Evolutionary conservation across 2,888 invertebrate species (phyloP).

Genomic region (Lymantria dispar): DNA sequence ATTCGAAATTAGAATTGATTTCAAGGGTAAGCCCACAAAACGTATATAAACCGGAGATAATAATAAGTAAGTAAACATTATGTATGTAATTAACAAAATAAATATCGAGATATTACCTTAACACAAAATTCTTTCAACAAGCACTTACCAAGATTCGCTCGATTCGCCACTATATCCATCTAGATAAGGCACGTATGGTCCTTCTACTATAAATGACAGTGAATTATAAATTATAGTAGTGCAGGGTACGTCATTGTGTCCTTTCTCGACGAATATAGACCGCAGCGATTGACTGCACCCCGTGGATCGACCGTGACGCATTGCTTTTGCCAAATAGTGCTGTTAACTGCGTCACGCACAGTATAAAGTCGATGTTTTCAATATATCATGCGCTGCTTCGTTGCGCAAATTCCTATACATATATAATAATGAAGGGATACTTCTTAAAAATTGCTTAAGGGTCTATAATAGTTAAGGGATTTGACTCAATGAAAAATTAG

Average conservation of each 20-base stretch:
- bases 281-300: constrained; percentile 73
- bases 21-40: background rate
- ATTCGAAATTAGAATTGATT: too few relatives aligned
- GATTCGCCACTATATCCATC: constrained; percentile 28
- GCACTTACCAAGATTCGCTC: background rate
- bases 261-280: constrained; percentile 61
- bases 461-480: background rate
- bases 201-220: constrained; percentile 47
- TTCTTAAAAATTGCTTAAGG: constrained; percentile 4
- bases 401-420: constrained; percentile 12
- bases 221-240: constrained; percentile 66
- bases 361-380: constrained; percentile 33
- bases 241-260: constrained; percentile 66
- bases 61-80: too few relatives aligned
- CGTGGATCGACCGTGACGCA: constrained; percentile 53
- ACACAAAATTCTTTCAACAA: background rate
- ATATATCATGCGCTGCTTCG: constrained; percentile 26
- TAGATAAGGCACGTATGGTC: constrained; percentile 54
- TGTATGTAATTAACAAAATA: too few relatives aligned
- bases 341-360: constrained; percentile 35
- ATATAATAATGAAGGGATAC: constrained; percentile 8
- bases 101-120: too few relatives aligned
- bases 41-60: too few relatives aligned
- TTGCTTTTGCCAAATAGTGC: constrained; percentile 41
- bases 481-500: background rate